These are phyloP conservation scores for Hesperia comma DNA, from an alignment of 2,888 invertebrate species.

Conservation along the genomic window DNA sequence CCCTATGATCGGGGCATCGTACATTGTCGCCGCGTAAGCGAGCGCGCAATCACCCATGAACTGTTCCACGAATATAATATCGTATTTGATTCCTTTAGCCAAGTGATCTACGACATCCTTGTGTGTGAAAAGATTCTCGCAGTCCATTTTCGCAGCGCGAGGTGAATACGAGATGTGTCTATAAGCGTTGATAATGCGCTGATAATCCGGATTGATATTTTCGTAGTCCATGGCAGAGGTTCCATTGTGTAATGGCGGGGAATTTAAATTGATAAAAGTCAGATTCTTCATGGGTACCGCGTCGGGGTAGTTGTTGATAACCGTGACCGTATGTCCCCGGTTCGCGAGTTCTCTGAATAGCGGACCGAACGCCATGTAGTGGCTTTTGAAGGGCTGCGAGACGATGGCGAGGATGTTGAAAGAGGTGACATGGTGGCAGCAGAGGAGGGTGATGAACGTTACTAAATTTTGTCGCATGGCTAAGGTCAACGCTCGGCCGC, in stretches of 20 bases:
- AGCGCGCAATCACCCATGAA: conserved; percentile 75
- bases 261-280: conserved; percentile 77
- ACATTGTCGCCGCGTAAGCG: conserved; percentile 62
- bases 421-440: conserved; percentile 56
- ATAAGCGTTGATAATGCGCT: conserved; percentile 48
- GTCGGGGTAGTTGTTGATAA: conserved; percentile 84
- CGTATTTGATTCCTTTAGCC: conserved; percentile 57
- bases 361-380: conserved; percentile 85
- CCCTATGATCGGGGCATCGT: conserved; percentile 78
- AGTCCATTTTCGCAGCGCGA: conserved; percentile 48
- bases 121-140: conserved; percentile 60
- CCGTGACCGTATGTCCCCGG: conserved; percentile 85
- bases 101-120: conserved; percentile 54
- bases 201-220: conserved; percentile 41
- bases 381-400: conserved; percentile 85
- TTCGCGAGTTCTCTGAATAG: conserved; percentile 82
- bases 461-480: conserved; percentile 40
- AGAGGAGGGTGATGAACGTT: neutral
- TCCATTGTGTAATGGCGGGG: conserved; percentile 38
- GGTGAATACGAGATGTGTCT: conserved; percentile 47
- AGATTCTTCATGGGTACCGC: conserved; percentile 73
- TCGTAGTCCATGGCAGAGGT: conserved; percentile 51
- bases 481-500: conserved; percentile 45
- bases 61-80: conserved; percentile 75
- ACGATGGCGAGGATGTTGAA: conserved; percentile 80